Base-by-base conservation (phyloP, 2,113 vertebrate genomes). In the Solea senegalensis region DNA sequence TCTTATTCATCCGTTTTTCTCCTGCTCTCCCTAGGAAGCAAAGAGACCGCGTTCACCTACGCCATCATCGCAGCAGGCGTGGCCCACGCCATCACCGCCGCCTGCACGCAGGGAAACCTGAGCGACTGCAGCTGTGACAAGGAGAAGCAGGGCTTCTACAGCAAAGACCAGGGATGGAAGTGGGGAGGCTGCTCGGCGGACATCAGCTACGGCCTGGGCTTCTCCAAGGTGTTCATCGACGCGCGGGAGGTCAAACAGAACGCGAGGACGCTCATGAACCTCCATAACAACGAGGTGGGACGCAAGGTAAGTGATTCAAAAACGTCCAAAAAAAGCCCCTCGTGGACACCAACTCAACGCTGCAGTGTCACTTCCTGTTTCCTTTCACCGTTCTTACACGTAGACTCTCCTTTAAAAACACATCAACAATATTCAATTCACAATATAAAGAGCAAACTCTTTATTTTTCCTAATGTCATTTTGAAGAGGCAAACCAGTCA, bases 181-280 rank as follows among this genome's bases (percentile, higher is more conserved):
- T 99, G 97, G 97, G 98, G 98, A 5, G 98, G 98, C 90, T 99
- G 97, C 90, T 99, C 98, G 0, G 97, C 98, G 0, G 98, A 99
- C 86, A 95, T 99, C 92, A 92, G 94, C 90, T 97, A 98, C 0
- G 97, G 98, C 86, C 94, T 99, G 75, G 93, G 94, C 74, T 98
- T 99, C 75, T 97, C 97, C 92, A 98, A 97, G 88, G 95, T 98
- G 39, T 99, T 99, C 41, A 96, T 99, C 88, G 98, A 99, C 0
- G 96, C 97, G 1, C 94, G 97, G 61, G 97, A 99, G 90, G 96
- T 98, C 84, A 99, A 97, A 71, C 97, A 98, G 86, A 99, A 97
- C 0, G 95, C 97, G 5, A 90, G 97, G 85, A 97, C 97, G 0
- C 96, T 98, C 70, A 99, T 99, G 98, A 99, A 99, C 93, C 94